Base-by-base conservation (phyloP, 2,113 vertebrate genomes). In the Australoheros scitulus region DNA sequence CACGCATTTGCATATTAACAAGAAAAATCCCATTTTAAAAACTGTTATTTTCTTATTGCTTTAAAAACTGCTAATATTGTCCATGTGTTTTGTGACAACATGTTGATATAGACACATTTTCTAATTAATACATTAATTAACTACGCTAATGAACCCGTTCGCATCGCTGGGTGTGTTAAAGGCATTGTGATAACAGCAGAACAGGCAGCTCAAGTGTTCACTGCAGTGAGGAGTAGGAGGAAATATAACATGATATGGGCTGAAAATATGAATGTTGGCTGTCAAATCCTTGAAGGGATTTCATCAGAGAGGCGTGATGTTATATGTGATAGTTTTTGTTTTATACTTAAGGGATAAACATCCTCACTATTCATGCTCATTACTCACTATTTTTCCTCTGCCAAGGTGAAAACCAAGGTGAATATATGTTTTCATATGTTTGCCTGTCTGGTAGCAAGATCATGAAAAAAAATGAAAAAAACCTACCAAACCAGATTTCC, bases 51-150 rank as follows among this genome's bases (percentile, higher is more conserved):
- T 50, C 47, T 76, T 29, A 20, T 79, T 61, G 52, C 68, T 89
- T 60, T 17, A 14, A 77, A 76, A 2, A n/a, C 58, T 80, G 56
- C 83, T 72, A 22, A 84, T 60, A 1, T 55, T 9, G 9, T 61
- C 85, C 85, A 60, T 81, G 77, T 89, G 84, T 81, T 90, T 80
- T 64, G 55, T 79, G 86, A 82, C 85, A 87, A 61, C 87, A 72
- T 87, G 87, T 86, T 87, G 87, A 91, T 81, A 60, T 34, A 75
- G 80, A 88, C 79, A 61, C 76, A 86, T 88, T 88, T 85, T 79
- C 61, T 88, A 90, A 90, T 88, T 88, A 84, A 86, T 80, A 24
- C 65, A 84, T 87, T 85, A 83, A 90, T 89, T 89, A 88, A 72
- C 80, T 34, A 70, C 81, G 55, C 61, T 92, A 88, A 90, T 88